These are phyloP conservation scores for Nesidiocoris tenuis DNA, from an alignment of 2,888 invertebrate species.

Conservation along the genomic window DNA sequence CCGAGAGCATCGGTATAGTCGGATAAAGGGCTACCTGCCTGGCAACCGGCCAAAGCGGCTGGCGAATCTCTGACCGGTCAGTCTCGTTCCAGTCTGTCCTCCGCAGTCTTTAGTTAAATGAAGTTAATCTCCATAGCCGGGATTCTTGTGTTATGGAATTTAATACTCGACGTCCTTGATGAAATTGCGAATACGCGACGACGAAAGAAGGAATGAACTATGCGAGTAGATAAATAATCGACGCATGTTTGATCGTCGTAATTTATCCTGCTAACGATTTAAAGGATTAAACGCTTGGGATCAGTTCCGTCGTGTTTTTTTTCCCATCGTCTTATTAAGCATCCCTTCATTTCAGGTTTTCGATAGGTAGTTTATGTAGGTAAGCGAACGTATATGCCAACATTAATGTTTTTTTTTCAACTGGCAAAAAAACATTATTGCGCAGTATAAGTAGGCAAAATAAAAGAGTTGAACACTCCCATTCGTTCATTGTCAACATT, in stretches of 20 bases:
- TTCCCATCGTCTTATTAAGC: too few relatives aligned
- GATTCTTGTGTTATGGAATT: background rate
- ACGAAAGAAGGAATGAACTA: background rate
- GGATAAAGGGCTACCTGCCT: background rate
- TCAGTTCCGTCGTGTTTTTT: background rate
- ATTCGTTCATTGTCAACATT: background rate
- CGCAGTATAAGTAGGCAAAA: too few relatives aligned
- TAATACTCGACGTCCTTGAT: background rate
- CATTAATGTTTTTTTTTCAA: too few relatives aligned
- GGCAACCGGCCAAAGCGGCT: background rate
- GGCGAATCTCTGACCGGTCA: background rate
- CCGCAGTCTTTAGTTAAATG: background rate
- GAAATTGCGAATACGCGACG: background rate
- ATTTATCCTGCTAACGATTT: too few relatives aligned
- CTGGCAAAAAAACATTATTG: too few relatives aligned
- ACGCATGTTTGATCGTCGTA: too few relatives aligned
- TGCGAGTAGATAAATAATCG: too few relatives aligned
- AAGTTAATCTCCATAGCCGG: background rate
- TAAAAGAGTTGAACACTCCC: too few relatives aligned
- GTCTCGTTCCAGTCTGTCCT: background rate
- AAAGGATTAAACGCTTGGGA: background rate
- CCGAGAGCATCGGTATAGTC: background rate
- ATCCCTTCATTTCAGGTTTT: background rate
- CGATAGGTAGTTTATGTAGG: too few relatives aligned
- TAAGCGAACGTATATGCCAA: too few relatives aligned